Conservation (phyloP, 2,888 invertebrate genomes). For the Thyatira batis region DNA sequence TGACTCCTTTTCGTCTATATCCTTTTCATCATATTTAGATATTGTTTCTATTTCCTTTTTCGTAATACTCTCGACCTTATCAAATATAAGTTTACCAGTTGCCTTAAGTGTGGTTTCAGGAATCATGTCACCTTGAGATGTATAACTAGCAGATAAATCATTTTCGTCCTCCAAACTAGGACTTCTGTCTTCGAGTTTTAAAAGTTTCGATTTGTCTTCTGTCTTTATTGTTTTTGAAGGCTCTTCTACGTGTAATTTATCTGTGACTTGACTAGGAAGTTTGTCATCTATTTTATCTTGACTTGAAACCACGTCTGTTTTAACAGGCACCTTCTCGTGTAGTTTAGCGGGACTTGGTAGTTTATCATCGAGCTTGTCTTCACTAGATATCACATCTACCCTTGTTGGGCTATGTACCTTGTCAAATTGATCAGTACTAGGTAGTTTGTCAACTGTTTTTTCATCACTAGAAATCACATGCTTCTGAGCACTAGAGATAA, state of each 20-base stretch:
- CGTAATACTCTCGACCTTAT: constrained; percentile 12
- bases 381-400: constrained; percentile 11
- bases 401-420: constrained; percentile 3
- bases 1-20: constrained; percentile 36
- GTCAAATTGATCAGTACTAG: background rate
- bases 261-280: constrained; percentile 1
- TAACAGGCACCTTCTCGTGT: constrained; percentile 1
- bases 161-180: background rate
- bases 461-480: constrained; percentile 5
- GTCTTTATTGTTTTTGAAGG: background rate
- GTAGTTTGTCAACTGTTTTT: constrained; percentile 7
- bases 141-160: background rate
- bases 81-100: background rate
- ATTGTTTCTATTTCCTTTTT: constrained; percentile 36
- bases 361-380: constrained; percentile 5
- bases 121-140: constrained; percentile 11
- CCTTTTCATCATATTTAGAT: constrained; percentile 36
- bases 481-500: no score
- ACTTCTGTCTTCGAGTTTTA: background rate
- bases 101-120: background rate
- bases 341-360: background rate
- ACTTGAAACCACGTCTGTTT: constrained; percentile 2
- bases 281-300: constrained; percentile 5
- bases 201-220: background rate
- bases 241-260: background rate